phyloP scores from a whole-genome alignment of 2,113 vertebrate species.

The Leucopternis melanops region DNA sequence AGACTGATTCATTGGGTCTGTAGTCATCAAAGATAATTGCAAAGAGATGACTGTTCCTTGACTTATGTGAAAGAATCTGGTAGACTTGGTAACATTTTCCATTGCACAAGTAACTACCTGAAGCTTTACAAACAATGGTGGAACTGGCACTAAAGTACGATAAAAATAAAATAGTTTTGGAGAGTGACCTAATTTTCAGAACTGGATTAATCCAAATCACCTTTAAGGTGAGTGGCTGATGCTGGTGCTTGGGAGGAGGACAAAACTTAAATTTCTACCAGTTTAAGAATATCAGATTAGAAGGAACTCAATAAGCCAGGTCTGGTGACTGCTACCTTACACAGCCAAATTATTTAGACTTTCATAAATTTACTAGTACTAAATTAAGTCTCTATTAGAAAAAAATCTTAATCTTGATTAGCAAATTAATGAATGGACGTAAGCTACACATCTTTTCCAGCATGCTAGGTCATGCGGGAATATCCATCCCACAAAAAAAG shows the following conservation, averaged over 20 bases:
- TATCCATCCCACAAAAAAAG: not conserved
- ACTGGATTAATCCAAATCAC: not conserved
- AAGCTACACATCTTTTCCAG: not conserved
- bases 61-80: not conserved
- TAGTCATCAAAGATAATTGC: not conserved
- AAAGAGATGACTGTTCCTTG: not conserved
- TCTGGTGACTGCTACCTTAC: not conserved
- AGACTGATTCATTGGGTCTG: not conserved
- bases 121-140: not conserved
- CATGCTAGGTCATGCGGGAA: not conserved
- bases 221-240: not conserved
- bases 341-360: not conserved
- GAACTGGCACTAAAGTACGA: not conserved
- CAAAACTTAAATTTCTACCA: not conserved
- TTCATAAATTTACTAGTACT: not conserved
- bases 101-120: not conserved
- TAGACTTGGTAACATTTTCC: not conserved
- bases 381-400: not conserved
- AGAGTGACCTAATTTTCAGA: not conserved
- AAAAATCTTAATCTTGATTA: not conserved
- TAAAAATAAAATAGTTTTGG: not conserved
- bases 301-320: not conserved
- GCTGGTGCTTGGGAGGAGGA: not conserved
- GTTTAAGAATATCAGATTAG: not conserved
- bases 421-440: not conserved